Conservation (phyloP, 2,797 vertebrate genomes). For the Sebastes minor region DNA sequence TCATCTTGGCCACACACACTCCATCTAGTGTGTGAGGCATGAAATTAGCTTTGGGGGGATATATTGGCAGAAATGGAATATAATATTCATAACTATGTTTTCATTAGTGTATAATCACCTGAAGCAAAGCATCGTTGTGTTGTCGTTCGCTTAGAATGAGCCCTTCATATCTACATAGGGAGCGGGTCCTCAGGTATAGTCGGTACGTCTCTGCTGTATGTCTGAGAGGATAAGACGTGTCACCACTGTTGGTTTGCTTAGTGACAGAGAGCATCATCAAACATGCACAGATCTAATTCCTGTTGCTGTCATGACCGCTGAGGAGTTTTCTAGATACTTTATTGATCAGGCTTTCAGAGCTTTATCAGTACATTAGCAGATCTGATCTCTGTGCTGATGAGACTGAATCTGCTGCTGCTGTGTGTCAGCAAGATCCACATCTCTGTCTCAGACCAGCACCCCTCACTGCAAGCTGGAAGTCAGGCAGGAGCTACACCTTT, state of each 20-base stretch:
- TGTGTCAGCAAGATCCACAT: constrained; percentile 37
- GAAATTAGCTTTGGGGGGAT: neutral
- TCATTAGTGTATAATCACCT: no score
- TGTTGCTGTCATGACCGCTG: neutral
- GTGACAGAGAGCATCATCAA: neutral
- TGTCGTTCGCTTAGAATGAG: fast-evolving
- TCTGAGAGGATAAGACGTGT: neutral
- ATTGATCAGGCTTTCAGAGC: constrained; percentile 1
- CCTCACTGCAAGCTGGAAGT: neutral
- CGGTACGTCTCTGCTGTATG: neutral
- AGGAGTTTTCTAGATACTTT: neutral
- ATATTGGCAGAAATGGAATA: no score
- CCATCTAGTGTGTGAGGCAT: neutral
- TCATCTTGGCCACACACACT: neutral
- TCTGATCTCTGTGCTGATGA: constrained; percentile 54
- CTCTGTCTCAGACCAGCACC: neutral
- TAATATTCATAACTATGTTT: no score
- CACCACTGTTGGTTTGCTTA: neutral
- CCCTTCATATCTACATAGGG: no score
- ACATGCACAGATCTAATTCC: neutral
- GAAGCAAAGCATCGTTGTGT: fast-evolving
- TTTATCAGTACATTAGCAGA: constrained; percentile 30
- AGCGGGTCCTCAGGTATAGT: neutral
- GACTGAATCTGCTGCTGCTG: constrained; percentile 11
- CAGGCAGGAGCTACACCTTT: neutral